These are phyloP conservation scores for Heliocidaris tuberculata DNA, from an alignment of 35 echinoderm and acorn worm species.

Conservation along the genomic window DNA sequence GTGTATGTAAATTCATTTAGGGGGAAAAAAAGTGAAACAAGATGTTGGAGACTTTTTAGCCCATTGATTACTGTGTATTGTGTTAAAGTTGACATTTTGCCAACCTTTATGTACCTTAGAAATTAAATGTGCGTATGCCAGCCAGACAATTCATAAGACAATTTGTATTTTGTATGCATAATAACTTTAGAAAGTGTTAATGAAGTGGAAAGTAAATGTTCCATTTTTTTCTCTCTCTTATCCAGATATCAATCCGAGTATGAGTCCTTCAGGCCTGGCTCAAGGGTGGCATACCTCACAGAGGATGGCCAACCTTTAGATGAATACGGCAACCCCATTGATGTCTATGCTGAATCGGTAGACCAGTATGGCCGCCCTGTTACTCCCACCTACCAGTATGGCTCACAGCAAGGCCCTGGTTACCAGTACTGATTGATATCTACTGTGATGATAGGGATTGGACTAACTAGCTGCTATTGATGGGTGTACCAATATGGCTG, in stretches of 20 bases:
- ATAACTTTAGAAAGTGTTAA: too few species aligned
- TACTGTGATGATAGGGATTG: neutral
- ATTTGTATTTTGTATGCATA: too few species aligned
- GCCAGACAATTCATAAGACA: too few species aligned
- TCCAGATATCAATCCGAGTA: slow-evolving; percentile 65
- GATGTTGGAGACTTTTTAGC: too few species aligned
- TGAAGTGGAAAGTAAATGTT: neutral
- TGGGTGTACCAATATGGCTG: neutral
- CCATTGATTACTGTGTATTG: too few species aligned
- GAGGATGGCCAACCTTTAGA: slow-evolving; percentile 65
- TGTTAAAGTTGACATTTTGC: too few species aligned
- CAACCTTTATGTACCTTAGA: too few species aligned
- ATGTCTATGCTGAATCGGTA: slow-evolving; percentile 56
- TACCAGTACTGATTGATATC: slow-evolving; percentile 52
- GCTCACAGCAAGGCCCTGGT: slow-evolving; percentile 25
- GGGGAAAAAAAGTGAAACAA: too few species aligned
- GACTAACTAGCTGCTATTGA: neutral
- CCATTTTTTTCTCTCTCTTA: neutral
- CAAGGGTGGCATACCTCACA: slow-evolving; percentile 53
- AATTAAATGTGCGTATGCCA: too few species aligned
- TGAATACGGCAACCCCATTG: slow-evolving; percentile 67
- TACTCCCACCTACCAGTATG: slow-evolving; percentile 43
- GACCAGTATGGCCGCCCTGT: slow-evolving; percentile 68
- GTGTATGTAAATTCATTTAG: too few species aligned
- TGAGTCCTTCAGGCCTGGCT: slow-evolving; percentile 45